Conservation (phyloP, 2,113 vertebrate species). For the Vanacampus margaritifer region DNA sequence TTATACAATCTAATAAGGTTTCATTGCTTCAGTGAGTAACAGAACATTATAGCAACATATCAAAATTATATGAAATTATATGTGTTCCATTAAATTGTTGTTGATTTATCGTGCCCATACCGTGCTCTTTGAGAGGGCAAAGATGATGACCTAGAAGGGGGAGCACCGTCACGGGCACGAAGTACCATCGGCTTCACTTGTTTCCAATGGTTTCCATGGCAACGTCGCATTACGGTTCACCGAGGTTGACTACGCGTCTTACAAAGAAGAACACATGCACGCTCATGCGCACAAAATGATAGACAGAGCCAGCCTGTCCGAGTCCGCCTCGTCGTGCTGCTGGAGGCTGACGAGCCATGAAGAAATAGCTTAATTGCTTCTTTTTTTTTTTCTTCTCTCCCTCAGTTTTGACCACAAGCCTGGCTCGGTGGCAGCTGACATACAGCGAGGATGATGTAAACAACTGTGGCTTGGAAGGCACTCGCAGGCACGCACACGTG, state of each 20-base stretch:
- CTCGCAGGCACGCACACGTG: neutral
- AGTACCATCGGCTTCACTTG: conserved; percentile 32
- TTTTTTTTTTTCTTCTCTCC: neutral
- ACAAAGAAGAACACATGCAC: conserved; percentile 16
- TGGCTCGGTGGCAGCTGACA: conserved; percentile 36
- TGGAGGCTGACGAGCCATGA: neutral
- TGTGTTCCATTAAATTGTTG: neutral
- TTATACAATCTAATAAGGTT: no score
- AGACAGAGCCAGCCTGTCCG: conserved; percentile 6
- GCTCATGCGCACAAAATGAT: neutral
- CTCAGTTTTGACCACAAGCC: conserved; percentile 19
- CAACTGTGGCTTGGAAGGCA: conserved; percentile 23
- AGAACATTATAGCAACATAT: neutral
- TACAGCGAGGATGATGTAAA: conserved; percentile 35
- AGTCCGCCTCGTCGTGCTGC: neutral
- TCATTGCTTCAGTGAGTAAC: no score
- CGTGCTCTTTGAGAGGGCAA: neutral
- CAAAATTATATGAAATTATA: neutral
- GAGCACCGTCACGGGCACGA: conserved; percentile 16
- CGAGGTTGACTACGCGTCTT: conserved; percentile 20
- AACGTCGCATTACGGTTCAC: conserved; percentile 26
- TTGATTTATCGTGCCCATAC: neutral
- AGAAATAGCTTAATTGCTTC: conserved; percentile 12
- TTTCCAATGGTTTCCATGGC: conserved; percentile 47
- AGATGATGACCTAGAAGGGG: conserved; percentile 29